Conservation (phyloP, 2,113 vertebrate species). For the Ellobius talpinus region DNA sequence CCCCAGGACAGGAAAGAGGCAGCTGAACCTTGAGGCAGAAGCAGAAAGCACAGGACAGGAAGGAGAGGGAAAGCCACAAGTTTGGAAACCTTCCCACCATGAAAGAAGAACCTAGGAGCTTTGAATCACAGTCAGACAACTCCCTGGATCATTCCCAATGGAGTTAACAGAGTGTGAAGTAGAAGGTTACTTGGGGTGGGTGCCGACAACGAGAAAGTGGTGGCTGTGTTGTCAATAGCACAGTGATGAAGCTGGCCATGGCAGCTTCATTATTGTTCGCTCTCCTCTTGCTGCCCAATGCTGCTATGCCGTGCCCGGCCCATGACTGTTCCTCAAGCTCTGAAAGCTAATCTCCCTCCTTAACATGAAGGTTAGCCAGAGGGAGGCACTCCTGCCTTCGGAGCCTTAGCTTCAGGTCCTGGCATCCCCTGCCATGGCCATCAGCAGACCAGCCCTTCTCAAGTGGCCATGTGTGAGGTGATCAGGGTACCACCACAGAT, state of each 20-base stretch:
- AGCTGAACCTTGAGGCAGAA: neutral
- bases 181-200: neutral
- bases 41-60: neutral
- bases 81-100: neutral
- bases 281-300: neutral
- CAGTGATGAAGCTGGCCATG: neutral
- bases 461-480: neutral
- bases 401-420: neutral
- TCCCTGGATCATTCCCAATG: neutral
- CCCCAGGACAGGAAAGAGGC: neutral
- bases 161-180: neutral
- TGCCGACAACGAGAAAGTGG: neutral
- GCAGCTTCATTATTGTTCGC: neutral
- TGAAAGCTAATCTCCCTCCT: neutral
- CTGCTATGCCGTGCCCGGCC: neutral
- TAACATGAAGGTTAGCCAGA: neutral
- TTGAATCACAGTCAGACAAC: neutral
- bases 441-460: neutral
- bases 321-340: neutral
- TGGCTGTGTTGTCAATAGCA: neutral
- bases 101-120: neutral
- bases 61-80: neutral
- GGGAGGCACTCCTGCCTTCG: neutral
- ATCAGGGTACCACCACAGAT: neutral
- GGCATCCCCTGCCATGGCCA: neutral